Evolutionary conservation across 2,888 invertebrate genomes (phyloP), one percentile per base, ranked within the genome.

Genomic region (Thera obeliscata): DNA sequence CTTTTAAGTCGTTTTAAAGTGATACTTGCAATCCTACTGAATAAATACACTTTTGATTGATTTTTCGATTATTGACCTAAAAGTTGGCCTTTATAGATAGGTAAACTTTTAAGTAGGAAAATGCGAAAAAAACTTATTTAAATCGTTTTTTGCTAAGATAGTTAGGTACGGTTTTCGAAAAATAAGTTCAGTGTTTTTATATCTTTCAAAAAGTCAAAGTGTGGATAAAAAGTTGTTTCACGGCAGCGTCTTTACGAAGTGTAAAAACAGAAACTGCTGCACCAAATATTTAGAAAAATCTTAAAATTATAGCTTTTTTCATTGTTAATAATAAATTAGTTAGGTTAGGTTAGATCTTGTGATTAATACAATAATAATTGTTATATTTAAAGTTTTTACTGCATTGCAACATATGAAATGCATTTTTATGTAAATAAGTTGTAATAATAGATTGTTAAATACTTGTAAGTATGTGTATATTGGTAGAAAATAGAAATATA

Each of bases 361-460:
- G 33, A 52, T 33, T 52, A 50, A 50, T 57, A 57, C 33, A 52
- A 52, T 49, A 41, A n/a, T 48, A 52, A 43, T 59, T 59, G 58
- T 64, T 64, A 64, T 49, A 9, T 43, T 59, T 8, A 62, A 64
- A 55, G 38, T 69, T 69, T 66, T 70, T 61, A 52, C 33, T 66
- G 72, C 67, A 64, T 57, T 72, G 71, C 67, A 74, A 67, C 69
- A 63, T 55, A 49, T 56, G 12, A 59, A 70, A 72, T 73, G 69
- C 67, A 70, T 66, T 69, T 22, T 68, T 71, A 59, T 74, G 74
- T 74, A 74, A 66, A 75, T 72, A 72, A 58, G 9, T 67, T 69
- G 50, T 65, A 63, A 69, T 65, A 70, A 72, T 61, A 72, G 66
- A 68, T 68, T 73, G 73, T 74, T 74, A 68, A 63, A 66, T 74